Evolutionary conservation across 2,797 vertebrate genomes (phyloP), one percentile per base, ranked within the genome.

Genomic region (Pteronotus mesoamericanus): DNA sequence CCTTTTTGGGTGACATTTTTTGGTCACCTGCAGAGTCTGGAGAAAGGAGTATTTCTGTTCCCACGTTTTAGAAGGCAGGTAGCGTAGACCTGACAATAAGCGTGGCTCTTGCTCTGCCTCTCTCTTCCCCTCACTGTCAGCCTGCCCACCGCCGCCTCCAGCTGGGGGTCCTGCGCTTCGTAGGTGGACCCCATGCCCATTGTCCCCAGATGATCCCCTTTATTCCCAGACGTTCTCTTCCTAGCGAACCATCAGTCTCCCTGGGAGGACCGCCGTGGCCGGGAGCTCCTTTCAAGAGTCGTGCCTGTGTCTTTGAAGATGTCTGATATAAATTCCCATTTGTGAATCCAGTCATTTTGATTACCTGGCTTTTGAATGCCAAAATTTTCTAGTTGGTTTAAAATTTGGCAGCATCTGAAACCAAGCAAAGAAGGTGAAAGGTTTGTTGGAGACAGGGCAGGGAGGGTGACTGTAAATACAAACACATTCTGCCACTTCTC

Each of bases 31-130:
- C 78, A 95, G 97, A 97, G 93, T 97, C 5, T 95, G 71, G 94
- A 97, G 97, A 96, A 96, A 46, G 66, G 86, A 95, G 86, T 39
- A 51, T 96, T 95, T 97, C 68, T 88, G 94, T 92, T 90, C 64
- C 55, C 46, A 16, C 55, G 77, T 94, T 64, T 66, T 44, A 88
- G 92, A 93, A 86, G 84, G 64, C 94, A 94, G 96, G 29, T 95
- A 86, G 95, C 92, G 66, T 85, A 80, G 74, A 16, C 75, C 48
- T 97, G 90, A 87, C 32, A 39, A 11, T 51, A 66, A 80, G 44
- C 85, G 86, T 94, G 69, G 93, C 96, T 89, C 11, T 61, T 6
- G 9, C 34, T 14, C 9, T 29, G 4, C 71, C 10, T 53, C 32
- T 14, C 10, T 59, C 32, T 10, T 10, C n/a, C 12, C 59, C 57